These are phyloP conservation scores for Spicauda simplicius DNA, from an alignment of 2,888 invertebrate species.

Conservation along the genomic window DNA sequence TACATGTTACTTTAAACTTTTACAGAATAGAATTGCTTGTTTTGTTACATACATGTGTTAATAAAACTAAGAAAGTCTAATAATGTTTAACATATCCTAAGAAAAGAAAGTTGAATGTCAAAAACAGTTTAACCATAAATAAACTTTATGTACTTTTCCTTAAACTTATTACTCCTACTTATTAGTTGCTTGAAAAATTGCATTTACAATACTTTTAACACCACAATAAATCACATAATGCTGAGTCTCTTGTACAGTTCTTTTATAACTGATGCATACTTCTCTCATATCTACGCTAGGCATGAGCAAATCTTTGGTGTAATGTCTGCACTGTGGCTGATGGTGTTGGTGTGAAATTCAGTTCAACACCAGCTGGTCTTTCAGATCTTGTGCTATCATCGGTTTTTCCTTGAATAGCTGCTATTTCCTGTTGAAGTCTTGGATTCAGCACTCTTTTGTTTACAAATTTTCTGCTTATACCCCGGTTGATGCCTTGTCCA, in stretches of 20 bases:
- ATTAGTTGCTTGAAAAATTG: neutral
- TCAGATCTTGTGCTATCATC: constrained; percentile 47
- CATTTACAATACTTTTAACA: constrained; percentile 1
- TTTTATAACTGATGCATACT: neutral
- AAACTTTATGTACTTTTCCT: neutral
- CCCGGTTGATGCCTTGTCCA: constrained; percentile 65
- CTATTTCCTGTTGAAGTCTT: constrained; percentile 76
- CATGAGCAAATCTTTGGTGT: constrained; percentile 75
- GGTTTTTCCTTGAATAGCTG: constrained; percentile 72
- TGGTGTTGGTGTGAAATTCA: constrained; percentile 72
- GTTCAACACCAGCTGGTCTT: constrained; percentile 45
- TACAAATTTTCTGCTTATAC: constrained; percentile 68
- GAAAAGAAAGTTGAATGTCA: neutral
- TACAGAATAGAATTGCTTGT: no score
- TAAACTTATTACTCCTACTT: neutral
- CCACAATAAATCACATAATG: neutral
- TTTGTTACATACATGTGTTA: neutral
- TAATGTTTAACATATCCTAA: neutral
- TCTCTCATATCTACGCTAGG: constrained; percentile 43
- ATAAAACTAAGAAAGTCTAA: neutral
- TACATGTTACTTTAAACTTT: no score
- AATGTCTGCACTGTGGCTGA: constrained; percentile 70
- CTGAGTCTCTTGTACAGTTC: neutral
- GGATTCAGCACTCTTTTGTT: constrained; percentile 73
- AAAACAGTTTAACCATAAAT: constrained; percentile 2